Percentiles rank a stretch among this genome's conserved stretches.
These are phyloP conservation scores for Aplodontia rufa DNA, from an alignment of 2,113 vertebrate genomes.

Conservation along the genomic window DNA sequence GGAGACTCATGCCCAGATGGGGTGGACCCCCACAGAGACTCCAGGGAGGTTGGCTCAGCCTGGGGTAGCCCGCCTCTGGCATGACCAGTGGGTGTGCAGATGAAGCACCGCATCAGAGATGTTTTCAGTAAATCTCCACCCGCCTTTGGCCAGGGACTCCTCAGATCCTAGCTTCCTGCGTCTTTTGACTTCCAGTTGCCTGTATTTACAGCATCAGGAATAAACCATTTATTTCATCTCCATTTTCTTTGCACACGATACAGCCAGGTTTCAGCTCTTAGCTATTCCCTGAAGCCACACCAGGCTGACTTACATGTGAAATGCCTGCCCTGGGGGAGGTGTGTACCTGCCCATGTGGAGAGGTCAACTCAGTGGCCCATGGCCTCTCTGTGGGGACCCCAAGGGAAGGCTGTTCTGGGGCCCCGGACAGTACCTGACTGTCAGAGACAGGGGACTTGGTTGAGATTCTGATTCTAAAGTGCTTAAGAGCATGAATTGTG, in stretches of 20 bases:
- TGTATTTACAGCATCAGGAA: neutral
- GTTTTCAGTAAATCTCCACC: neutral
- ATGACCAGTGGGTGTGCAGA: fast-evolving
- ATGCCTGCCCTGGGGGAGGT: neutral
- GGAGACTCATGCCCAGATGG: neutral
- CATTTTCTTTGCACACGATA: neutral
- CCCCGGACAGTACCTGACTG: neutral
- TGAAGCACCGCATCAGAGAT: neutral
- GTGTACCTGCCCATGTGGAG: neutral
- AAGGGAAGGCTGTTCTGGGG: neutral
- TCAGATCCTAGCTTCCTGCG: neutral
- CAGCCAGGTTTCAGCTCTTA: neutral
- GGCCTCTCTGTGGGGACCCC: neutral
- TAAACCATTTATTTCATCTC: neutral
- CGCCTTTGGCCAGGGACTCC: neutral
- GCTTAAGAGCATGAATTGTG: neutral
- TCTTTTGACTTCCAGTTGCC: neutral
- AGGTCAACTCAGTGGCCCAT: neutral
- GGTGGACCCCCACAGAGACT: neutral
- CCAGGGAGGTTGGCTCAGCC: neutral
- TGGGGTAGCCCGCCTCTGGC: fast-evolving
- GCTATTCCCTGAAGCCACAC: neutral
- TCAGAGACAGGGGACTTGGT: neutral
- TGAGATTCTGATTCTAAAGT: neutral
- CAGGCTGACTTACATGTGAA: neutral